Base-by-base conservation (phyloP, 2,888 invertebrate genomes). In the Neria commutata region DNA sequence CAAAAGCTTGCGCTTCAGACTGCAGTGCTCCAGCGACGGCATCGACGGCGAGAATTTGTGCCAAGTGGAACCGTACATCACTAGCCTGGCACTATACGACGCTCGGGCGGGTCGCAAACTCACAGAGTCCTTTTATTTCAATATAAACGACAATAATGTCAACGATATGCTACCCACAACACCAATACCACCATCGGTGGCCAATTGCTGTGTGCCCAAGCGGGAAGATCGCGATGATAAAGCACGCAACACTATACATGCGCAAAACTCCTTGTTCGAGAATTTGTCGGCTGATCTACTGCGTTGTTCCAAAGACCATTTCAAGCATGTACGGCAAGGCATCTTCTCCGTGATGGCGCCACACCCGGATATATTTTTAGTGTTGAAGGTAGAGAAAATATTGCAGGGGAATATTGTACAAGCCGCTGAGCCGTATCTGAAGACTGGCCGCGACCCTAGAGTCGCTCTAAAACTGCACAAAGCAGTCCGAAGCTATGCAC, bases 301-400 rank as follows among this genome's bases (percentile, higher is more conserved):
- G 66, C 85, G 86, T 71, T 79, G 83, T 69, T 84, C 85, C 10
- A 82, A 81, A 14, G 72, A 76, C 26, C 74, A 77, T 46, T 74
- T 77, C 52, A 67, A 68, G 47, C 73, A 72, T 26, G 49, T 79
- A 19, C 68, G 66, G 17, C 86, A 95, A 88, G 95, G 91, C n/a
- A 84, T 96, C 62, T 86, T 97, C 74, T 94, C 92, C 70, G 88
- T 97, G 59, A 91, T 90, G 66, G 91, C 91, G 77, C 92, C 95
- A 1, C 93, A 95, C 82, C 88, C 94, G 6, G 96, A 97, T 75
- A 88, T 98, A 70, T 97, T 91, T 83, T 78, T 97, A 66, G 95
- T 97, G n/a, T 89, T 95, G 46, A 88, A 91, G 74, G 92, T 98
- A 62, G 97, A 98, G 76, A 97, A 97, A 82, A 91, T 97, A 61